Conservation (phyloP, 2,888 invertebrate genomes). For the Drosophila mulleri region DNA sequence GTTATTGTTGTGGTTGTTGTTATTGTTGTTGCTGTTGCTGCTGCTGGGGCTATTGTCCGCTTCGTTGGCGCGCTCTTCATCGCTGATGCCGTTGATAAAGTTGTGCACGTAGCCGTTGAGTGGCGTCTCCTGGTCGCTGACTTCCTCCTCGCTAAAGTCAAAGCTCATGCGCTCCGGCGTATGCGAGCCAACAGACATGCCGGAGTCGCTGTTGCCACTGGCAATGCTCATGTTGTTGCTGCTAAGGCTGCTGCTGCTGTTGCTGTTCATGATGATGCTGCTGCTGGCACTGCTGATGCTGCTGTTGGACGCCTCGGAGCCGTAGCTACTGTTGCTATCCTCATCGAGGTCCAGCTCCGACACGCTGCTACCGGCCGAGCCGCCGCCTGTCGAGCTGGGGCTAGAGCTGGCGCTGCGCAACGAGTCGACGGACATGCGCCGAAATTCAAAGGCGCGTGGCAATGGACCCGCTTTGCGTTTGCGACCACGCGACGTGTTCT, state of each 20-base stretch:
- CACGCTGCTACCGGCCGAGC: neutral
- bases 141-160: conserved; percentile 83
- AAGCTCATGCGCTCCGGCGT: conserved; percentile 77
- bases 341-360: conserved; percentile 71
- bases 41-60: conserved; percentile 34
- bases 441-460: conserved; percentile 86
- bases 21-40: conserved; percentile 2
- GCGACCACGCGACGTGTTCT: conserved; percentile 79
- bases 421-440: conserved; percentile 82
- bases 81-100: conserved; percentile 84
- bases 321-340: conserved; percentile 74
- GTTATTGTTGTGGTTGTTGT: neutral
- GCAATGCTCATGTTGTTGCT: conserved; percentile 6
- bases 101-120: conserved; percentile 84
- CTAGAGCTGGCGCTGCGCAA: conserved; percentile 40
- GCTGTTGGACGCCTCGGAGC: conserved; percentile 46
- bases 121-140: conserved; percentile 78
- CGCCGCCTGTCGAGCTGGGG: conserved; percentile 5
- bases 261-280: conserved; percentile 27
- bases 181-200: conserved; percentile 47
- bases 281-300: conserved; percentile 21
- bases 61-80: conserved; percentile 75
- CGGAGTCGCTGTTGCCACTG: conserved; percentile 48
- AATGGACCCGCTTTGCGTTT: conserved; percentile 88
- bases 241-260: conserved; percentile 23